Evolutionary conservation across 2,113 vertebrate species (phyloP).

Genomic region (Pseudonaja textilis): DNA sequence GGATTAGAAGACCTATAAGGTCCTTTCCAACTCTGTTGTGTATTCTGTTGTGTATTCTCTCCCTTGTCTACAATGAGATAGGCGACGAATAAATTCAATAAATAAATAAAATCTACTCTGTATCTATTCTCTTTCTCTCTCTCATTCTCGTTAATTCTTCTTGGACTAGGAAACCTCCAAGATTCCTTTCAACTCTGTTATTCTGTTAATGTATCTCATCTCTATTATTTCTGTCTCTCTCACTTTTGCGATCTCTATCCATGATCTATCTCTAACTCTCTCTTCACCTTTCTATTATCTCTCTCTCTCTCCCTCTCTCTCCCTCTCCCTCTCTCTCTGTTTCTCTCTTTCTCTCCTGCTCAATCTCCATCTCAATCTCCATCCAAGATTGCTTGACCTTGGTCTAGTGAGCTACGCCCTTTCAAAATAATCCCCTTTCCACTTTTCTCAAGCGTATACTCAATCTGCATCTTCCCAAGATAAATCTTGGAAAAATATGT

Average conservation of each 20-base stretch:
- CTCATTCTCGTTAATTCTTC: neutral
- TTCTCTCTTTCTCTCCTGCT: too few species aligned
- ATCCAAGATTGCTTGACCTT: neutral
- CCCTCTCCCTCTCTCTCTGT: too few species aligned
- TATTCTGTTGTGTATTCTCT: neutral
- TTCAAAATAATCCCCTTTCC: neutral
- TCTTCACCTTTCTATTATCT: too few species aligned
- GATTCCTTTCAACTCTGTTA: neutral
- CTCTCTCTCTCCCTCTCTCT: too few species aligned
- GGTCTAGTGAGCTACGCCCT: neutral
- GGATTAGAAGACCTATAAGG: neutral
- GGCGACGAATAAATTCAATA: neutral
- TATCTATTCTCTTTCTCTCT: neutral
- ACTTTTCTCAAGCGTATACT: neutral
- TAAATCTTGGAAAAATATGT: neutral
- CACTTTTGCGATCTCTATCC: neutral
- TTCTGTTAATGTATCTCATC: neutral
- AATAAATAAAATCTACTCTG: neutral
- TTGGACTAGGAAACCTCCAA: neutral
- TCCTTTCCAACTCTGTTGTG: too few species aligned
- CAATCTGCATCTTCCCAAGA: neutral
- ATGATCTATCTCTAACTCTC: neutral
- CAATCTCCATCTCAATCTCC: too few species aligned
- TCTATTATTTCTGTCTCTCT: neutral
- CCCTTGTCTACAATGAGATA: neutral